phyloP scores from a whole-genome alignment of 2,888 invertebrate genomes.

The Eristalis tenax region DNA sequence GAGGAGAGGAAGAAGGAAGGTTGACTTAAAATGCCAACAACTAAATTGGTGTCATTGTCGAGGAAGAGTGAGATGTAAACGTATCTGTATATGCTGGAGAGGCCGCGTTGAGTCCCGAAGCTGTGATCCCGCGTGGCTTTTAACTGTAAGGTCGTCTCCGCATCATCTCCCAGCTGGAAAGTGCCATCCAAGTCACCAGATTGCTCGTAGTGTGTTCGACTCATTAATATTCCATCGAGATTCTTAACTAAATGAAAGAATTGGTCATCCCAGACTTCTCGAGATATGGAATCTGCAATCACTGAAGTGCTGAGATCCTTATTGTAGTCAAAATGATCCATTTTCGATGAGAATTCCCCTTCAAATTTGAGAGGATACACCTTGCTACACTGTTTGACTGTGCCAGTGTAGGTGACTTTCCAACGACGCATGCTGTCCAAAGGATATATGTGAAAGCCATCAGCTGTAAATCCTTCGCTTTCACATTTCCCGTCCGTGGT shows the following conservation, averaged over 20 bases:
- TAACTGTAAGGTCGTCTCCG: constrained; percentile 82
- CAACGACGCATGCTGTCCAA: constrained; percentile 89
- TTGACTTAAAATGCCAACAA: constrained; percentile 89
- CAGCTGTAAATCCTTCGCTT: constrained; percentile 85
- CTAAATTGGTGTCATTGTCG: constrained; percentile 86
- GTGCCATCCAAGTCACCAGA: constrained; percentile 86
- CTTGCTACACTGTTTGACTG: constrained; percentile 82
- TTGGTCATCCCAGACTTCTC: constrained; percentile 87
- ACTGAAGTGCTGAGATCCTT: constrained; percentile 85
- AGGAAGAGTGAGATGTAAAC: constrained; percentile 90
- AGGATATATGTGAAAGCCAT: constrained; percentile 86
- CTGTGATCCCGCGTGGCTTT: constrained; percentile 91
- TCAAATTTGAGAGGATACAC: constrained; percentile 84
- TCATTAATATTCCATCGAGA: constrained; percentile 82
- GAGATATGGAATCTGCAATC: constrained; percentile 88
- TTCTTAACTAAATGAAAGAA: constrained; percentile 86
- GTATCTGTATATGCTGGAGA: constrained; percentile 89
- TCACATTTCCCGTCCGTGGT: constrained; percentile 77
- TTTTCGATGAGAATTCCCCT: constrained; percentile 85
- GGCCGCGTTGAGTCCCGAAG: constrained; percentile 88
- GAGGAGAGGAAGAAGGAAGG: constrained; percentile 83
- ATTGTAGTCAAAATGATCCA: constrained; percentile 88
- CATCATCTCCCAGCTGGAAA: constrained; percentile 83
- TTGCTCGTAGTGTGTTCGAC: constrained; percentile 92
- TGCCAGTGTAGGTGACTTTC: constrained; percentile 86